These are phyloP conservation scores for Philypnodon macrostomus DNA, from an alignment of 2,797 vertebrate species.

Conservation along the genomic window DNA sequence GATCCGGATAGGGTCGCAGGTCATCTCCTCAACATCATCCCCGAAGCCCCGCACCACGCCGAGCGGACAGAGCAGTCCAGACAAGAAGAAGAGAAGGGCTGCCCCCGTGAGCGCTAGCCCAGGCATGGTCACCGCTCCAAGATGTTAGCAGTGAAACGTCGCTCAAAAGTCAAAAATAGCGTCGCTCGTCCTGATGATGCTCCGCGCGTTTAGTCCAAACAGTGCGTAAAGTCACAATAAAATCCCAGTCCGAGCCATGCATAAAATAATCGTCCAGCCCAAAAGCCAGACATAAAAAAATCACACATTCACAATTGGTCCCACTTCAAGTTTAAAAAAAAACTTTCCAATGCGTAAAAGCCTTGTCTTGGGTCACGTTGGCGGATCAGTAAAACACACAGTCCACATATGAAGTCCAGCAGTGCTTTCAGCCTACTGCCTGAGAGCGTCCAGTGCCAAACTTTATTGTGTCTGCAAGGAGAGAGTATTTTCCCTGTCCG, in stretches of 20 bases:
- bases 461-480: slow-evolving; percentile 64
- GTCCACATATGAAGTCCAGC: slow-evolving; percentile 9
- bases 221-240: slow-evolving; percentile 30
- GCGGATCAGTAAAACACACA: slow-evolving; percentile 16
- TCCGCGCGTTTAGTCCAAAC: slow-evolving; percentile 37
- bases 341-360: slow-evolving; percentile 6
- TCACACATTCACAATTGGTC: not conserved
- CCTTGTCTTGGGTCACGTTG: slow-evolving; percentile 8
- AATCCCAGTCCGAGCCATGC: slow-evolving; percentile 35
- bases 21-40: slow-evolving; percentile 88
- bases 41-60: slow-evolving; percentile 78
- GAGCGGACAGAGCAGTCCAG: slow-evolving; percentile 42
- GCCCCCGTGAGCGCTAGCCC: slow-evolving; percentile 41
- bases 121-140: slow-evolving; percentile 34
- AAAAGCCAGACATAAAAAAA: slow-evolving; percentile 6
- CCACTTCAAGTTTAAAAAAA: slow-evolving; percentile 6
- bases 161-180: slow-evolving; percentile 1
- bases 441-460: slow-evolving; percentile 46
- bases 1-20: slow-evolving; percentile 96
- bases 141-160: slow-evolving; percentile 4
- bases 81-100: slow-evolving; percentile 50
- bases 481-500: slow-evolving; percentile 42
- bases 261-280: slow-evolving; percentile 42
- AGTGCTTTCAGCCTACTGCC: slow-evolving; percentile 39
- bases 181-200: slow-evolving; percentile 21